These are phyloP conservation scores for Nannospalax galili DNA, from an alignment of 2,113 vertebrate genomes.

Conservation along the genomic window DNA sequence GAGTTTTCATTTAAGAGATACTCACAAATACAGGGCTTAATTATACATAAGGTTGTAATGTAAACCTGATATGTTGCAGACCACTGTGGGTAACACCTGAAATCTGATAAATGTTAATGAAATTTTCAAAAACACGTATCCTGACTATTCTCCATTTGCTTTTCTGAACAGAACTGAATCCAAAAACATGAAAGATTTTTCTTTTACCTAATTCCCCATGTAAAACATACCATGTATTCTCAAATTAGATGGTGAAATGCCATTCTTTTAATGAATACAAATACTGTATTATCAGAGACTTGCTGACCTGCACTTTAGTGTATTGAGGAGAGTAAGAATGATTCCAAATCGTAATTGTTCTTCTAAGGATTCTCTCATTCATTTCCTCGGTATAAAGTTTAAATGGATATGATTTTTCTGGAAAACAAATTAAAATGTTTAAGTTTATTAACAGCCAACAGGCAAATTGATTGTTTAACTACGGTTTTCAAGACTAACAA, in stretches of 20 bases:
- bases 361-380: neutral
- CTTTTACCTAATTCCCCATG: neutral
- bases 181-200: neutral
- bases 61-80: neutral
- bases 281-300: neutral
- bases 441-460: neutral
- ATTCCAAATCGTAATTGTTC: neutral
- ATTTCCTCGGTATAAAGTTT: neutral
- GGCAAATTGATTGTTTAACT: neutral
- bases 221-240: neutral
- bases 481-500: neutral
- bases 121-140: neutral
- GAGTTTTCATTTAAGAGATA: neutral
- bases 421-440: neutral
- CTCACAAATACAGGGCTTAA: neutral
- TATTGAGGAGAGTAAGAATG: neutral
- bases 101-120: slow-evolving; percentile 31
- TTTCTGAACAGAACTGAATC: neutral
- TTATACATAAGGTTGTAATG: neutral
- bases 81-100: neutral
- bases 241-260: neutral
- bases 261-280: neutral
- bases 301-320: neutral
- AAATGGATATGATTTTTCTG: neutral
- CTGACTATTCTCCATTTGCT: neutral